Evolutionary conservation across 1,140 invertebrate species (phyloP).

Genomic region (Lepidurus apus): DNA sequence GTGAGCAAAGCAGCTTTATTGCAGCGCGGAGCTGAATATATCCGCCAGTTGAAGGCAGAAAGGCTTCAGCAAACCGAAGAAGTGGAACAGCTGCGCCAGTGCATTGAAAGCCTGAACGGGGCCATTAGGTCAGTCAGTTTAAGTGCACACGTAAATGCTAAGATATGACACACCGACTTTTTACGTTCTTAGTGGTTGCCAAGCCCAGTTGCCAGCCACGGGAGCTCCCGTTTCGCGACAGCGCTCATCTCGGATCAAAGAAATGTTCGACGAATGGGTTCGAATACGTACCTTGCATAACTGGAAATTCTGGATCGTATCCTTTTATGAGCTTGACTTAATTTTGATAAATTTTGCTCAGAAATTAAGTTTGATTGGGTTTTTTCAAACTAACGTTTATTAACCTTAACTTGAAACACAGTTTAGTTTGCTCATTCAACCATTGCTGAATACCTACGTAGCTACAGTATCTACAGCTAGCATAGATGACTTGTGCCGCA

Average conservation of each 20-base stretch:
- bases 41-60: slow-evolving; percentile 79
- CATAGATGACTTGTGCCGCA: slow-evolving; percentile 84
- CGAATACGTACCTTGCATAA: slow-evolving; percentile 75
- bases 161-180: slow-evolving; percentile 25
- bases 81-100: slow-evolving; percentile 73
- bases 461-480: slow-evolving; percentile 83
- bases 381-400: background rate
- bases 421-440: slow-evolving; percentile 86
- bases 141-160: slow-evolving; percentile 2
- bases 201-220: slow-evolving; percentile 88
- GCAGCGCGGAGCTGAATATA: slow-evolving; percentile 94
- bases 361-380: background rate
- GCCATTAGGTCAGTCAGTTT: slow-evolving; percentile 68
- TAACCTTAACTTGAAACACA: slow-evolving; percentile 50
- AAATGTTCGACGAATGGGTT: slow-evolving; percentile 92
- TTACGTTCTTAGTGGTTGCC: slow-evolving; percentile 68
- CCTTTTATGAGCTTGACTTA: slow-evolving; percentile 39
- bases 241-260: slow-evolving; percentile 83
- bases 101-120: slow-evolving; percentile 84
- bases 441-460: slow-evolving; percentile 82
- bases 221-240: slow-evolving; percentile 87
- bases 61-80: slow-evolving; percentile 81
- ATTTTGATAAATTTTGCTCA: too few species aligned
- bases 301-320: slow-evolving; percentile 99
- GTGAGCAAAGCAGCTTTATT: slow-evolving; percentile 93